phyloP scores from a whole-genome alignment of 1,140 invertebrate species.

The Megathymus violae region DNA sequence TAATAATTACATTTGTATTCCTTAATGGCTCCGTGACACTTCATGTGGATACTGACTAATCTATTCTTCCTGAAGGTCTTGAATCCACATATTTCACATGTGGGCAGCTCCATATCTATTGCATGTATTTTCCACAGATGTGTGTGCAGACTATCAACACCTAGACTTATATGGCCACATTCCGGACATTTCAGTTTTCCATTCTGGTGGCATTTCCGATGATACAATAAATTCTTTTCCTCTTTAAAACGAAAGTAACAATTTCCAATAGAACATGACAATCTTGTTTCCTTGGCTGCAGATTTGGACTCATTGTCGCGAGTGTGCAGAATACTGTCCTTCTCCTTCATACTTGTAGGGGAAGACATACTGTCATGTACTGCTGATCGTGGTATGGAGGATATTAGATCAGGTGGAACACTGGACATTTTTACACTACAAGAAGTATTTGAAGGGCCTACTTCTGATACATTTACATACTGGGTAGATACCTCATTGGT shows the following conservation, averaged over 20 bases:
- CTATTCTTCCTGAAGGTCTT: conserved; percentile 87
- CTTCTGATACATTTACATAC: conserved; percentile 67
- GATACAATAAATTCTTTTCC: conserved; percentile 80
- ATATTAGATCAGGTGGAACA: conserved; percentile 73
- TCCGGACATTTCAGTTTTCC: conserved; percentile 87
- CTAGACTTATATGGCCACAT: conserved; percentile 83
- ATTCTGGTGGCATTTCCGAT: conserved; percentile 86
- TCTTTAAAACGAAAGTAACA: conserved; percentile 68
- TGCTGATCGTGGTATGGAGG: conserved; percentile 57
- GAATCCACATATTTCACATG: conserved; percentile 87
- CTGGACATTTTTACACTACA: conserved; percentile 66
- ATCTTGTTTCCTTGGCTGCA: neutral
- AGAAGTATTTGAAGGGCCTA: conserved; percentile 44
- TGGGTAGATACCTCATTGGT: conserved; percentile 67
- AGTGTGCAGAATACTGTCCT: conserved; percentile 39
- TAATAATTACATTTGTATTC: conserved; percentile 64
- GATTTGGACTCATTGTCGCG: neutral
- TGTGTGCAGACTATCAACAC: conserved; percentile 87
- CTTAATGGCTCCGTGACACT: conserved; percentile 87
- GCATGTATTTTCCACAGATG: conserved; percentile 91
- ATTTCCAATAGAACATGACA: conserved; percentile 58
- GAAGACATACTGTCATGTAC: conserved; percentile 45
- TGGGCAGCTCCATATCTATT: conserved; percentile 90
- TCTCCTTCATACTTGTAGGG: conserved; percentile 47
- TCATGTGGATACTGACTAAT: conserved; percentile 87